Percentiles rank a stretch among this genome's conserved stretches.
phyloP scores from a whole-genome alignment of 2,888 invertebrate genomes.

The Drosophila seclusa region DNA sequence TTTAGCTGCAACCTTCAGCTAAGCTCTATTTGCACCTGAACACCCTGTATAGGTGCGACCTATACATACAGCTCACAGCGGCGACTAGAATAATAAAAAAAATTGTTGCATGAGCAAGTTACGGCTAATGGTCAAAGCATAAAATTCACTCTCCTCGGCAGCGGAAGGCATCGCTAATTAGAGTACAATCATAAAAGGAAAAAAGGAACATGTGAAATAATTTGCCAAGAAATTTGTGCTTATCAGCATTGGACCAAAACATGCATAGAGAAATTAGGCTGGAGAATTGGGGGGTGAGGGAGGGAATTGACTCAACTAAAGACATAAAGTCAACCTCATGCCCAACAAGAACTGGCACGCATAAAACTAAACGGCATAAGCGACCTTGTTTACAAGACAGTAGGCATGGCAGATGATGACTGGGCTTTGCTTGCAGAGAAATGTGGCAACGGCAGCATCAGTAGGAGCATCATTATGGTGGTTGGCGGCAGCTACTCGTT shows the following conservation, averaged over 20 bases:
- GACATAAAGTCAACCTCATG: slow-evolving; percentile 45
- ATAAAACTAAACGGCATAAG: slow-evolving; percentile 56
- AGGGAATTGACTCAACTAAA: slow-evolving; percentile 38
- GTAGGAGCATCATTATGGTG: slow-evolving; percentile 38
- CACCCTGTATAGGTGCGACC: slow-evolving; percentile 22
- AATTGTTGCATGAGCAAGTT: slow-evolving; percentile 16
- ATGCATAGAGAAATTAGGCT: background rate
- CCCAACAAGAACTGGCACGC: slow-evolving; percentile 13
- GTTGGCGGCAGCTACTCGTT: slow-evolving; percentile 26
- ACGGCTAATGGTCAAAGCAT: slow-evolving; percentile 29
- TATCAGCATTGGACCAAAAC: slow-evolving; percentile 32
- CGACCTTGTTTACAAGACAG: slow-evolving; percentile 50
- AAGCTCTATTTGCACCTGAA: background rate
- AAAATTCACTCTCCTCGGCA: slow-evolving; percentile 28
- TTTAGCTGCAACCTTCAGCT: background rate
- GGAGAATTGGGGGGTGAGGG: background rate
- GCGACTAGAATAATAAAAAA: slow-evolving; percentile 16
- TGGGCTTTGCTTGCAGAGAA: slow-evolving; percentile 1
- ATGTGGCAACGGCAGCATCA: background rate
- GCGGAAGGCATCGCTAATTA: slow-evolving; percentile 36
- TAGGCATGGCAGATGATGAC: slow-evolving; percentile 21
- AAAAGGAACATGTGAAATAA: slow-evolving; percentile 47
- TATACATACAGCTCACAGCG: background rate
- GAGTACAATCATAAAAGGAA: slow-evolving; percentile 47
- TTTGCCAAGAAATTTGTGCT: slow-evolving; percentile 48